Evolutionary conservation across 2,113 vertebrate species (phyloP), one percentile per base, ranked within the genome.

Genomic region (Arothron firmamentum): DNA sequence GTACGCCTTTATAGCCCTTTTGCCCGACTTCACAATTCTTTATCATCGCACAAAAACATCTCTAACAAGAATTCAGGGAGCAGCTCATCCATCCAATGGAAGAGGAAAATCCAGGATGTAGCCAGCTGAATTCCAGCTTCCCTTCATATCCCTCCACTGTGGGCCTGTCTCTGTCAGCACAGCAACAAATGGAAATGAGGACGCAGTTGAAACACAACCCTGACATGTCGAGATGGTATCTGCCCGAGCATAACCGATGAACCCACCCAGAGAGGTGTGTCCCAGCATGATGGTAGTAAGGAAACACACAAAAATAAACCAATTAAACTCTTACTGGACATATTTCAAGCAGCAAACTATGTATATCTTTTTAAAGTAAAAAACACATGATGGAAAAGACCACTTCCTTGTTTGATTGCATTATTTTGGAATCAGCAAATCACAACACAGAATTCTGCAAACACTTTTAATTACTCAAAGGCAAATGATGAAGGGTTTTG

Each of bases 201-300:
- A 56, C 53, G 34, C 55, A 15, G 43, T 49, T 2, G 1, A 28
- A 59, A 65, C 20, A 2, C 16, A 55, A 43, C 63, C 18, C 49
- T 76, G 77, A 74, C 65, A 71, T 74, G 75, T 74, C 28, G 73
- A 58, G 56, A 55, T 59, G 62, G 68, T 49, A 64, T 80, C 75
- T 68, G 61, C 76, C 53, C 7, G 28, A 42, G 51, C 48, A 80
- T 83, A 80, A 59, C 62, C 72, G 73, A 81, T 64, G 67, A 78
- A 67, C 59, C 17, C 65, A 73, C 20, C 48, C 56, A 57, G 52
- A 59, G 59, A 60, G 68, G 68, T 62, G 63, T 62, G 75, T 74
- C 65, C 70, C 38, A 62, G 67, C 47, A 64, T 21, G 43, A 14
- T 48, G 49, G 28, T 23, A 17, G 13, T 17, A 15, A 45, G 5